Evolutionary conservation across 2,113 vertebrate genomes (phyloP), one percentile per base, ranked within the genome.

Genomic region (Oenanthe oenanthe): DNA sequence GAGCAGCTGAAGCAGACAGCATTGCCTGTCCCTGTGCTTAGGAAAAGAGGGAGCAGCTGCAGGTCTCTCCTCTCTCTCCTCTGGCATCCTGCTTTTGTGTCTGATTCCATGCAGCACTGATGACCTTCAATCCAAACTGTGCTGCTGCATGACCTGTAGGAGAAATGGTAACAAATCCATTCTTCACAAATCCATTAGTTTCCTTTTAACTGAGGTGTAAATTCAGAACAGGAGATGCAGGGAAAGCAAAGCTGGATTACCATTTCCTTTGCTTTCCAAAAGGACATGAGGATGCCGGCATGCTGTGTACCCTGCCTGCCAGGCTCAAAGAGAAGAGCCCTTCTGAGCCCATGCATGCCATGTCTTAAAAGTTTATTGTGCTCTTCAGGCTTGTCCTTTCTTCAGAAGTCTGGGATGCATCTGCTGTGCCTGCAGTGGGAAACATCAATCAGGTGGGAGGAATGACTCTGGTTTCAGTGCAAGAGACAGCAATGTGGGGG

Each of bases 321-420:
- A 61, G 56, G 48, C 68, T 77, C 51, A 29, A 54, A 68, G 76
- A 38, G 57, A 36, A 45, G 31, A 89, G 56, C 61, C 34, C 62
- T 66, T 90, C 77, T 71, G 72, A 85, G 65, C 48, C 57, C 2
- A 0, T 13, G 68, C 34, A 28, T 75, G 58, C 11, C 26, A 12
- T 1, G 5, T 25, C 80, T n/a, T 43, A 38, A 31, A 95, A 87
- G 28, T 72, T 87, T 89, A 78, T 65, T 81, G 83, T 6, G 32
- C 74, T 94, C 62, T 72, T 77, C 91, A 85, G 91, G 51, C 76
- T 79, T 75, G 76, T 85, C 48, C 70, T 92, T 88, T 89, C 66
- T 84, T 80, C 82, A 53, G 38, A n/a, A 76, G 58, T 32, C 73
- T 84, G 68, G 56, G 73, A 65, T 77, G 73, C 70, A 66, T 94